Conservation (phyloP, 2,113 vertebrate genomes). For the Columbina picui region DNA sequence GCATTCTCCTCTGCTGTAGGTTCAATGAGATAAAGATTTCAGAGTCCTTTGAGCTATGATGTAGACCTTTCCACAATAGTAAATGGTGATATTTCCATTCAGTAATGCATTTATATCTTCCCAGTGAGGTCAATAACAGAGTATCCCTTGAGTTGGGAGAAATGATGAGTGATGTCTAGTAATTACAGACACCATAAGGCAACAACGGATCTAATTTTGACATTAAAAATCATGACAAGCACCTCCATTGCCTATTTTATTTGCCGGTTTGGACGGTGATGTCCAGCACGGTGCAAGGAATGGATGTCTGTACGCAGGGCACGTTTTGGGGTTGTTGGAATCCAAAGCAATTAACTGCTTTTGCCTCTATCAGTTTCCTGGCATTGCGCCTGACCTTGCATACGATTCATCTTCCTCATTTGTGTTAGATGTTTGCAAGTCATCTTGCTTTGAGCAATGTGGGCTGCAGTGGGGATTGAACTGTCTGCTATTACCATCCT, state of each 20-base stretch:
- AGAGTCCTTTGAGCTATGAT: conserved; percentile 13
- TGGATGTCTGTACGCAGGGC: conserved; percentile 33
- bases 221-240: conserved; percentile 21
- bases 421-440: conserved; percentile 51
- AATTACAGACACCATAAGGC: conserved; percentile 55
- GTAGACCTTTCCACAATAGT: conserved; percentile 10
- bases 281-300: not conserved
- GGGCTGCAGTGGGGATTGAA: conserved; percentile 16
- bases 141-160: conserved; percentile 44
- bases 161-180: conserved; percentile 55
- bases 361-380: conserved; percentile 7
- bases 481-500: not conserved
- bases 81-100: conserved; percentile 42
- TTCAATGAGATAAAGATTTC: not conserved
- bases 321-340: conserved; percentile 35
- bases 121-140: conserved; percentile 48
- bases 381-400: conserved; percentile 56
- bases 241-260: not conserved
- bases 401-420: conserved; percentile 45
- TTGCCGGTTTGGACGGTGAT: not conserved
- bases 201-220: conserved; percentile 34
- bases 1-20: not conserved
- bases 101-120: conserved; percentile 48
- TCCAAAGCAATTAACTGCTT: conserved; percentile 60
- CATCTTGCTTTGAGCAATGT: conserved; percentile 49